These are phyloP conservation scores for Gallinago stenura DNA, from an alignment of 2,797 vertebrate species.

Conservation along the genomic window DNA sequence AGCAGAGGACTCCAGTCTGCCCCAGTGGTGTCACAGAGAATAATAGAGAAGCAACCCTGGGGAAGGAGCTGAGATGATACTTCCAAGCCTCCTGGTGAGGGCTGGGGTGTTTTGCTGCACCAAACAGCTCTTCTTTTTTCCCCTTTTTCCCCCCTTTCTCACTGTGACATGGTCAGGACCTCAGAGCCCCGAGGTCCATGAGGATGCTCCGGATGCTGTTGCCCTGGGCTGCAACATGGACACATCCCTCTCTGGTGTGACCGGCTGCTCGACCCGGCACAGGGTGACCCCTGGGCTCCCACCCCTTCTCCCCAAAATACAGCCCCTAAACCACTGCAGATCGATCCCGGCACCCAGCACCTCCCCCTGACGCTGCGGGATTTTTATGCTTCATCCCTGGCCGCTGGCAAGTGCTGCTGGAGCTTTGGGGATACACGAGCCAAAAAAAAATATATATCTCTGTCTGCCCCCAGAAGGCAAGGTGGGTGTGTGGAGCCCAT, in stretches of 20 bases:
- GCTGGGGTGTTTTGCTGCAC: background rate
- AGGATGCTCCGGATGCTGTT: background rate
- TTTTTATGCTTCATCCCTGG: background rate
- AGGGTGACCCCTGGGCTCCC: background rate
- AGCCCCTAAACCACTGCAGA: background rate
- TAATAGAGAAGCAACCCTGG: background rate
- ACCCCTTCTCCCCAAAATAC: background rate
- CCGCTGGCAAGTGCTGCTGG: background rate
- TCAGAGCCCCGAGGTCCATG: background rate
- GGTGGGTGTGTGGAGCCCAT: background rate
- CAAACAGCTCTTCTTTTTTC: background rate
- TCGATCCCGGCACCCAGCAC: background rate
- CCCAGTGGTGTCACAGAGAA: background rate
- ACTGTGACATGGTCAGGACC: rapidly evolving
- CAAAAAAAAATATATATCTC: background rate
- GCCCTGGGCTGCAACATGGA: background rate
- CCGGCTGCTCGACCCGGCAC: background rate
- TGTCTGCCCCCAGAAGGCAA: background rate
- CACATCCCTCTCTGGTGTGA: background rate
- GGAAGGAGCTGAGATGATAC: background rate
- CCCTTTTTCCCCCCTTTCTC: background rate
- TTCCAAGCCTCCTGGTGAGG: background rate
- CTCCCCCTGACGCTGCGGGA: rapidly evolving
- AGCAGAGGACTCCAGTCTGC: background rate
- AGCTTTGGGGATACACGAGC: background rate